Percentiles rank a stretch among this genome's conserved stretches.
These are phyloP conservation scores for Notarius quadriscutis DNA, from an alignment of 2,113 vertebrate genomes.

Conservation along the genomic window DNA sequence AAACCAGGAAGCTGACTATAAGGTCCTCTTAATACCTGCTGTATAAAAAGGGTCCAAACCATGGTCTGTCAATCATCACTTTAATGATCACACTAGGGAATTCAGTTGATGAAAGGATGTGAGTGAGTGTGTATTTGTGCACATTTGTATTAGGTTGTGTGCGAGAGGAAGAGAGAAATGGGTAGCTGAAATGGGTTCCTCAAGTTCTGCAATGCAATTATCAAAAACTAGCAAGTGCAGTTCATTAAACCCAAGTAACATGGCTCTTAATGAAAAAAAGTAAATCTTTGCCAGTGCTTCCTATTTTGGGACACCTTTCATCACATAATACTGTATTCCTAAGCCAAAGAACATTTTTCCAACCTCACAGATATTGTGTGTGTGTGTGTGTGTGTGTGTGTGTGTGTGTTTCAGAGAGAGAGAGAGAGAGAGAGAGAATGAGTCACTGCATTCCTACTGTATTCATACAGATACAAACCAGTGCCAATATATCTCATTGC, in stretches of 20 bases:
- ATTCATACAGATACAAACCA: constrained; percentile 14
- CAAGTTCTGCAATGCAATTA: constrained; percentile 6
- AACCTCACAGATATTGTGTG: not conserved
- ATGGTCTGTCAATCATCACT: constrained; percentile 41
- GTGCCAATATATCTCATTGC: not conserved
- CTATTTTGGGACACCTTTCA: not conserved
- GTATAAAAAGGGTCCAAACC: constrained; percentile 36
- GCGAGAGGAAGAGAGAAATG: constrained; percentile 19
- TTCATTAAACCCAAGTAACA: constrained; percentile 37
- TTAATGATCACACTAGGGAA: constrained; percentile 53
- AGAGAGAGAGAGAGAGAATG: not conserved
- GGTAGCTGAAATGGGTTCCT: constrained; percentile 35
- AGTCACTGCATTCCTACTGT: constrained; percentile 28
- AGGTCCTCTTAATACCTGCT: constrained; percentile 29
- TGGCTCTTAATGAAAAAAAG: constrained; percentile 11
- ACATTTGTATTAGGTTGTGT: not conserved
- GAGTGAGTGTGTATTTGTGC: not conserved
- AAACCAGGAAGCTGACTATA: constrained; percentile 30
- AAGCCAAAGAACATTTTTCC: constrained; percentile 16
- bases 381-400: not conserved
- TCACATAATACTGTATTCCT: not conserved
- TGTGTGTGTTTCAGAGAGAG: not conserved
- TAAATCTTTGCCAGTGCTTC: not conserved
- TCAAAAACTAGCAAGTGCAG: constrained; percentile 15
- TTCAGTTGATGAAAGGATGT: constrained; percentile 32